Percentiles rank a stretch among this genome's conserved stretches.
These are phyloP conservation scores for Drosophila crucigera DNA, from an alignment of 2,888 invertebrate species.

Conservation along the genomic window DNA sequence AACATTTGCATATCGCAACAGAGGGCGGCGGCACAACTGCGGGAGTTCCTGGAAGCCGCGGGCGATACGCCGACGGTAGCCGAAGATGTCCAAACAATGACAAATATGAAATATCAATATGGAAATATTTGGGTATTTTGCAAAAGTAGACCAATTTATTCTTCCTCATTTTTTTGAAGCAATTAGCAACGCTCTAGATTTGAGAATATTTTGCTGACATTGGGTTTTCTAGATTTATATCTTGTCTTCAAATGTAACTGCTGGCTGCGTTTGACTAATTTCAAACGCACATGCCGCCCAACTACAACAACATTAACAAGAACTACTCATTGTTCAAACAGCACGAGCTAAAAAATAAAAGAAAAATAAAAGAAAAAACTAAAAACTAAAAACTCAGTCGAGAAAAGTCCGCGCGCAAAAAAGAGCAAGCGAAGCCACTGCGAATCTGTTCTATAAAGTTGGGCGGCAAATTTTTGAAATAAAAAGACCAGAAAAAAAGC, in stretches of 20 bases:
- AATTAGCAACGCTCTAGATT: conserved; percentile 68
- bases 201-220: conserved; percentile 15
- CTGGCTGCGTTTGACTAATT: conserved; percentile 45
- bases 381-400: conserved; percentile 30
- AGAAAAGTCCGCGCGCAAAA: conserved; percentile 34
- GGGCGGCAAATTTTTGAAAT: conserved; percentile 61
- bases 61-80: conserved; percentile 47
- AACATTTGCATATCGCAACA: conserved; percentile 71
- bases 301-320: conserved; percentile 5
- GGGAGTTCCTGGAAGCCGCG: conserved; percentile 41
- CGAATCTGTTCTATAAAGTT: conserved; percentile 45
- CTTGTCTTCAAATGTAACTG: conserved; percentile 20
- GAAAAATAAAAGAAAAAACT: conserved; percentile 1
- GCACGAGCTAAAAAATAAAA: conserved; percentile 52
- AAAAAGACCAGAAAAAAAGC: conserved; percentile 34
- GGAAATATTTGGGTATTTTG: conserved; percentile 41
- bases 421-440: conserved; percentile 39
- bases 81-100: conserved; percentile 66
- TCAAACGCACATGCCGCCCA: conserved; percentile 59
- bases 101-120: conserved; percentile 68
- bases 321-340: conserved; percentile 58
- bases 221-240: conserved; percentile 27
- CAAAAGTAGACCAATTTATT: background rate
- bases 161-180: conserved; percentile 1
- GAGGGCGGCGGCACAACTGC: conserved; percentile 13